Percentiles rank a stretch among this genome's conserved stretches.
These are phyloP conservation scores for Protaetia brevitarsis DNA, from an alignment of 1,140 invertebrate species.

Conservation along the genomic window DNA sequence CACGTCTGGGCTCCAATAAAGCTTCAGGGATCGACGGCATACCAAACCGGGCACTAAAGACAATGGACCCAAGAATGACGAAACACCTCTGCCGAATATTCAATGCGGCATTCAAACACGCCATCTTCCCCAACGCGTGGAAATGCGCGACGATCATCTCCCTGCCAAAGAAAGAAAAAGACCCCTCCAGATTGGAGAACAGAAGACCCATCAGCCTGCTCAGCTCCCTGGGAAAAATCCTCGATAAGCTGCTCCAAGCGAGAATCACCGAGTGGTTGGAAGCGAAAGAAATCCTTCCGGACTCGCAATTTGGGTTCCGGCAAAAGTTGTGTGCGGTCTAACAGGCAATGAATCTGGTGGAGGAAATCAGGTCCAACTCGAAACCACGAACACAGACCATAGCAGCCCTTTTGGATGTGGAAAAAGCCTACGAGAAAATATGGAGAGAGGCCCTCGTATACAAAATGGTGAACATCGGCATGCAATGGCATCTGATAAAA, in stretches of 20 bases:
- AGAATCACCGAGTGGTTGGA: background rate
- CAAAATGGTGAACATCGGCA: conserved; percentile 6
- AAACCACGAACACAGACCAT: background rate
- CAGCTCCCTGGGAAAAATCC: background rate
- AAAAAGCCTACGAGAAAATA: background rate
- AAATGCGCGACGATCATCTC: background rate
- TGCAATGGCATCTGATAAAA: background rate
- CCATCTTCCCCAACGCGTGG: background rate
- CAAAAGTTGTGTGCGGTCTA: background rate
- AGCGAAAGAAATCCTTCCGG: background rate
- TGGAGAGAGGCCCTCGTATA: background rate
- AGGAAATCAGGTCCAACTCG: background rate
- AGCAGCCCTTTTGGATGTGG: background rate
- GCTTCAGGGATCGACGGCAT: background rate
- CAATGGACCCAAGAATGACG: background rate
- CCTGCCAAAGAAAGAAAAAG: background rate
- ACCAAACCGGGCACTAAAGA: background rate
- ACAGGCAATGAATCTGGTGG: background rate
- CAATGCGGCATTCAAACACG: background rate
- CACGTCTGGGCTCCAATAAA: background rate
- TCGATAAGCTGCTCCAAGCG: background rate
- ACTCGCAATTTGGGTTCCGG: background rate
- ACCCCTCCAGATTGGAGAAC: background rate
- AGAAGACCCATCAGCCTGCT: conserved; percentile 12
- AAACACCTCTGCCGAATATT: background rate